Evolutionary conservation across 2,888 invertebrate species (phyloP), one percentile per base, ranked within the genome.

Genomic region (Meiosimyza decipiens): DNA sequence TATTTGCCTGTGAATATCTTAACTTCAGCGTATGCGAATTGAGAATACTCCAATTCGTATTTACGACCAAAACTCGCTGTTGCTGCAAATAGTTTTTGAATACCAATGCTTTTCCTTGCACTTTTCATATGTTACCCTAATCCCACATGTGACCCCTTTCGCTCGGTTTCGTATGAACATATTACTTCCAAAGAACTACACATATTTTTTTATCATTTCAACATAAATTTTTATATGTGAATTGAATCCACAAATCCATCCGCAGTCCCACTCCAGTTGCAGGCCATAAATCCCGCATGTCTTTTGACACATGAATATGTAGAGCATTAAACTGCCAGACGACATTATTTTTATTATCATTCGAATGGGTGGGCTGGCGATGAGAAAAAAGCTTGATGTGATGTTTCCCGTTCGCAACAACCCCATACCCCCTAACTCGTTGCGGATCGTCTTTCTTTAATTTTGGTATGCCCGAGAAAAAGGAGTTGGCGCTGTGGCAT

Each of bases 261-360:
- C 68, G 51, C 71, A 67, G 52, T 49, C 55, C 52, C 68, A 57
- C 59, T 71, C 49, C 54, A 54, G 57, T 57, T 33, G 28, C 54
- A 71, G 69, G 52, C 79, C 82, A 82, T 82, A 82, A 82, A 82
- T 82, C 79, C 82, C 77, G 77, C 82, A 82, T 80, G 82, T 82
- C 82, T 83, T 82, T 80, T 82, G 82, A 82, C 83, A 82, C 81
- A 82, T 82, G 83, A 82, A 83, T 82, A 83, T 82, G 82, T 83
- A 80, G 79, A 80, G 82, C 82, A 83, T 82, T 83, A 82, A 79
- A 75, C 74, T 72, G 70, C 77, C 79, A 79, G 82, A 77, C 82
- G 76, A 79, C 79, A 79, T 79, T 83, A 80, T 82, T 81, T 78
- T 81, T 78, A 80, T 80, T 82, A 77, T 79, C 79, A 79, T 76